Percentiles rank a stretch among this genome's conserved stretches.
Conservation (phyloP, 2,888 invertebrate species). For the Baccha elongata region DNA sequence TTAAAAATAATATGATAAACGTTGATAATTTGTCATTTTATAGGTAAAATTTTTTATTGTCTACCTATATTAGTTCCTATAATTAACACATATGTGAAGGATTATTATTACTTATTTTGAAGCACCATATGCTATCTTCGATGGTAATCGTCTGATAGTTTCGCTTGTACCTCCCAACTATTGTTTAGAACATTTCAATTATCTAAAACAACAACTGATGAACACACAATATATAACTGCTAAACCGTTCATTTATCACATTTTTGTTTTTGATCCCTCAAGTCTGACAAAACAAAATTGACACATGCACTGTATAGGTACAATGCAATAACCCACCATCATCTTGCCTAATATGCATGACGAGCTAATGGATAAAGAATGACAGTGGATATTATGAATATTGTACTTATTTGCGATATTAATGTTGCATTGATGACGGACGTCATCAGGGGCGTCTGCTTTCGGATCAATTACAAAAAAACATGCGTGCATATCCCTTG, state of each 20-base stretch:
- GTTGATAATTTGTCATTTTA: too few species aligned
- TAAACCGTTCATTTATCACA: slow-evolving; percentile 70
- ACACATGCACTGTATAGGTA: slow-evolving; percentile 50
- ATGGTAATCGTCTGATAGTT: slow-evolving; percentile 53
- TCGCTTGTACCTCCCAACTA: slow-evolving; percentile 49
- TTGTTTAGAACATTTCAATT: slow-evolving; percentile 67
- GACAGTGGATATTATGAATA: slow-evolving; percentile 52
- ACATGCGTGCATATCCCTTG: slow-evolving; percentile 48
- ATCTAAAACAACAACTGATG: slow-evolving; percentile 63
- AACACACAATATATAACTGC: slow-evolving; percentile 55
- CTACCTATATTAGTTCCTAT: background rate
- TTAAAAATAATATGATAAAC: too few species aligned
- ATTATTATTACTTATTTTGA: background rate
- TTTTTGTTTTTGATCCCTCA: slow-evolving; percentile 63
- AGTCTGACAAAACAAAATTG: slow-evolving; percentile 34
- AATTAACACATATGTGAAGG: slow-evolving; percentile 19
- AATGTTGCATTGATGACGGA: slow-evolving; percentile 61
- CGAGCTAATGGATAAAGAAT: slow-evolving; percentile 64
- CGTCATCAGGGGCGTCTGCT: slow-evolving; percentile 16
- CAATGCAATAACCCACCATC: slow-evolving; percentile 52
- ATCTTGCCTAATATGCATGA: slow-evolving; percentile 70
- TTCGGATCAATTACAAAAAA: slow-evolving; percentile 60
- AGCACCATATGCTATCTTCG: slow-evolving; percentile 25
- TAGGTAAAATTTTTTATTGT: too few species aligned
- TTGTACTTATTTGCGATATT: slow-evolving; percentile 59